Base-by-base conservation (phyloP, 1,140 invertebrate genomes). In the Zophobas atratus region DNA sequence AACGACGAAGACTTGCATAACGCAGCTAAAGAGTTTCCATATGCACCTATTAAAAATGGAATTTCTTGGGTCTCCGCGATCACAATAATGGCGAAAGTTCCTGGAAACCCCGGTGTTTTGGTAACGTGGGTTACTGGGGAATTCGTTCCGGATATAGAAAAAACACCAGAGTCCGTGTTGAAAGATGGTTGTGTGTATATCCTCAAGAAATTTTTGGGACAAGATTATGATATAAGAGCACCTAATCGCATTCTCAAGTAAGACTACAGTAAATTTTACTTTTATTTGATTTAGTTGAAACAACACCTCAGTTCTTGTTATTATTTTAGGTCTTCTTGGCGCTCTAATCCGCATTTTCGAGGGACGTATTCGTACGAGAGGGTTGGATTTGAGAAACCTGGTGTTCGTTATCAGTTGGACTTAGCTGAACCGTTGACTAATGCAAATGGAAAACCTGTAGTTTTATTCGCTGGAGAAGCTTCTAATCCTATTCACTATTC, bases 401-500 rank as follows among this genome's bases (percentile, higher is more conserved):
- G 83, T 2, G 87, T 88, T 0, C 56, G 32, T 4, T 70, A 67
- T 36, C 76, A 60, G 39, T 84, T 81, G 70, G 84, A 88, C 70
- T 83, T 94, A 60, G 90, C 89, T 20, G 84, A 89, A 8, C 92
- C 92, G 1, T 81, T 94, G 20, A 53, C n/a, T 5, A 49, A 73
- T 4, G 53, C 49, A 3, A n/a, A 75, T 4, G 82, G 81, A 0
- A 82, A 84, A 77, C 86, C 86, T 1, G 85, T 91, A 1, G 81
- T 94, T 0, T 88, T 92, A 73, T 94, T 95, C 82, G 93, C 91
- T 34, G 94, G 93, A 0, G 93, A 95, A 86, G 92, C 92, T 0
- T 92, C 93, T 0, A 90, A 92, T 76, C 85, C 89, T 46, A 87
- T 91, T 78, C 91, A 89, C 82, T 95, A 92, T 84, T 93, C 92